Percentiles rank a stretch among this genome's conserved stretches.
Evolutionary conservation across 1,140 invertebrate genomes (phyloP).

Genomic region (Drosophila fuyamai): DNA sequence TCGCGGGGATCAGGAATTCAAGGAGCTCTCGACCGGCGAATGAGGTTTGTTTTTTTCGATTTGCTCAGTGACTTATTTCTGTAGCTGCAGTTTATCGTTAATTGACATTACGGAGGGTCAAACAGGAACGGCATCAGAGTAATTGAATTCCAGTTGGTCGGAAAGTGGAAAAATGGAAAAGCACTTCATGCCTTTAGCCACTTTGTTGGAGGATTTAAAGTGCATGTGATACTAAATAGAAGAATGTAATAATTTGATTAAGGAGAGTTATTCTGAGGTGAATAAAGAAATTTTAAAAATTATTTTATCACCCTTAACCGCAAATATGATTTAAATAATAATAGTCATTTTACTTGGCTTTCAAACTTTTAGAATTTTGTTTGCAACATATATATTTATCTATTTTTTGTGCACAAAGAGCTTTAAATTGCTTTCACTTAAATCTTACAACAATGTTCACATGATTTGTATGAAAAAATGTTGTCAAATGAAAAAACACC

Average conservation of each 20-base stretch:
- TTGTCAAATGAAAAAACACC: background rate
- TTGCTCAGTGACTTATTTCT: conserved; percentile 3
- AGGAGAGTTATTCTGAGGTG: too few species aligned
- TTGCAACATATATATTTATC: too few species aligned
- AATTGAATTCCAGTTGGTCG: conserved; percentile 49
- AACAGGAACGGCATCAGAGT: conserved; percentile 32
- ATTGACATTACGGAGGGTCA: conserved; percentile 37
- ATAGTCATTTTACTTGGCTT: too few species aligned
- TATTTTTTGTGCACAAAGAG: too few species aligned
- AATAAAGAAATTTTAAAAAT: too few species aligned
- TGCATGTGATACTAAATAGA: background rate
- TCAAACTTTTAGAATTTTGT: too few species aligned
- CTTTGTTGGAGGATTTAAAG: background rate
- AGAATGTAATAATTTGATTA: too few species aligned
- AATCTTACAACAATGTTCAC: too few species aligned
- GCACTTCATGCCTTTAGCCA: conserved; percentile 19
- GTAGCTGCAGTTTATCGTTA: conserved; percentile 36
- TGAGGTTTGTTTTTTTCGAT: conserved; percentile 3
- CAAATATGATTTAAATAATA: too few species aligned
- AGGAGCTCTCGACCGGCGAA: background rate
- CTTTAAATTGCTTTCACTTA: too few species aligned
- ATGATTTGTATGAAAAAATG: background rate
- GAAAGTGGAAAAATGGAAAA: conserved; percentile 2
- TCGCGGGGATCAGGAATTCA: conserved; percentile 22
- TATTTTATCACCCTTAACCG: too few species aligned